Evolutionary conservation across 1,140 invertebrate species (phyloP), one percentile per base, ranked within the genome.

Genomic region (Pissodes strobi): DNA sequence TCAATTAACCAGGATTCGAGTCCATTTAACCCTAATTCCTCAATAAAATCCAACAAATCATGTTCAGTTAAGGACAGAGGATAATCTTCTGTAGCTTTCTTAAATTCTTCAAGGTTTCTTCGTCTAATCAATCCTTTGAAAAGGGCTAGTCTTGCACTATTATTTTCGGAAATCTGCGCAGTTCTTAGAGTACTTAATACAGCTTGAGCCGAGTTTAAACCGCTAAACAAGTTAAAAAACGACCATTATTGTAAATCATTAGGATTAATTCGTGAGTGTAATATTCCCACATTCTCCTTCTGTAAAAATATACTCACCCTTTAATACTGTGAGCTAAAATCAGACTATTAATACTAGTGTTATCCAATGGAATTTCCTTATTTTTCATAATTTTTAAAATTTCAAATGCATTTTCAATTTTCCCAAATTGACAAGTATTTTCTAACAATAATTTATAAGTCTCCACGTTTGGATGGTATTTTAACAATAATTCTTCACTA

Each of bases 331-430:
- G 82, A 30, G 81, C 83, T 21, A 83, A 73, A 45, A 87, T 83
- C 12, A 88, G 78, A 46, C 80, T 79, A 70, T 84, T 84, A 71
- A 86, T 86, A 27, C 85, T 77, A 53, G 68, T 72, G 73, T 86
- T 84, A 69, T 82, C 84, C 1, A 84, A 76, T 21, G 82, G 77
- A n/a, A 86, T 65, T 8, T 77, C 72, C 61, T 79, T 74, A 15
- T 77, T 67, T 70, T 87, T 87, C 84, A 88, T 87, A 58, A 80
- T 79, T 45, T 82, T 78, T 27, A 88, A 76, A 6, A 87, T 81
- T 69, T 82, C 80, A 18, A 79, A 81, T 13, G 85, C 82, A 69
- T 84, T 81, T 58, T 84, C 79, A 17, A 86, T 76, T 70, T 87
- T 82, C 25, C 86, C 86, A 6, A 74, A 72, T 80, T 85, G 80